Evolutionary conservation across 2,797 vertebrate species (phyloP).

Genomic region (Malurus splendens): DNA sequence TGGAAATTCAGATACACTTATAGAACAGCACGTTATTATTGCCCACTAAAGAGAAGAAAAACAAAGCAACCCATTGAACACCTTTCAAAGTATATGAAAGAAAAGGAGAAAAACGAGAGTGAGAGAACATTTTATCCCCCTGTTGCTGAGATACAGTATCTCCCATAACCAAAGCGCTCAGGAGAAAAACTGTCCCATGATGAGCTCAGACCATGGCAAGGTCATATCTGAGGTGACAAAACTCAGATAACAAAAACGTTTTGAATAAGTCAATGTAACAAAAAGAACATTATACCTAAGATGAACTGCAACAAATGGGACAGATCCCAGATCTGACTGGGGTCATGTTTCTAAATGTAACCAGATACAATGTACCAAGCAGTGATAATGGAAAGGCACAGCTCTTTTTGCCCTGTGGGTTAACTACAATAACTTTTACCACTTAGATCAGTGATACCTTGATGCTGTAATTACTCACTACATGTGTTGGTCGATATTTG

Average conservation of each 20-base stretch:
- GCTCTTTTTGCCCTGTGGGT: conserved; percentile 17
- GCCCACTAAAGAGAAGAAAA: background rate
- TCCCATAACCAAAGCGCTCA: background rate
- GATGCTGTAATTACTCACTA: conserved; percentile 59
- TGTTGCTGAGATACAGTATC: background rate
- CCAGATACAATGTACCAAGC: background rate
- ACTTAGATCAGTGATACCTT: conserved; percentile 42
- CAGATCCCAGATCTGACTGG: background rate
- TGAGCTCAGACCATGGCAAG: background rate
- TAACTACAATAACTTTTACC: conserved; percentile 31
- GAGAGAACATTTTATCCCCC: background rate
- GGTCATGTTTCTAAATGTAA: conserved; percentile 29
- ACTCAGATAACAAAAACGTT: background rate
- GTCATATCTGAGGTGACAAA: background rate
- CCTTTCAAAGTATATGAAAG: background rate
- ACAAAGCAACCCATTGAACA: background rate
- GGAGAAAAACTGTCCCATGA: background rate
- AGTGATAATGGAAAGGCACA: conserved; percentile 30
- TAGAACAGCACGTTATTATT: background rate
- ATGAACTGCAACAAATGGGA: conserved; percentile 23
- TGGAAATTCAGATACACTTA: background rate
- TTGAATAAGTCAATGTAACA: background rate
- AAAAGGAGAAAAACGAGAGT: background rate
- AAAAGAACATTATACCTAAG: background rate
- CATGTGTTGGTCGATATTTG: conserved; percentile 41